Base-by-base conservation (phyloP, 1,140 invertebrate species). In the Apis dorsata region DNA sequence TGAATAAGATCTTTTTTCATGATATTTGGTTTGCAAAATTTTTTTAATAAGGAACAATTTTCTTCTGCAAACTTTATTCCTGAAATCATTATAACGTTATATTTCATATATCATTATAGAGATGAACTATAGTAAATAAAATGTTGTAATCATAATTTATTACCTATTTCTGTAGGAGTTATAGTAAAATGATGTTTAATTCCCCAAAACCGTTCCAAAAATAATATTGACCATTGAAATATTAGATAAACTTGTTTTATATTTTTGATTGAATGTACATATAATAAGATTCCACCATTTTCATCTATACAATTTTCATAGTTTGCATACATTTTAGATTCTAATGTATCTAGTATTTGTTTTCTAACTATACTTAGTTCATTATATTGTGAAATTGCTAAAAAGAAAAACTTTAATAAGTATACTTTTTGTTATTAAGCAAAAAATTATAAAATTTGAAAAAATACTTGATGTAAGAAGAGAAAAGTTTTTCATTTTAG, bases 331-430 rank as follows among this genome's bases (percentile, higher is more conserved):
- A 85, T 85, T 49, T 65, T 55, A 9, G 10, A 11, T 34, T 74
- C n/a, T 28, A 85, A 68, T 9, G 19, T 81, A 12, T 71, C 3
- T 62, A 90, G 0, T 21, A 90, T 78, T 21, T 70, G 83, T 10
- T 55, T 69, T 66, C 90, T 80, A 1, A 86, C 0, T 0, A 68
- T 28, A 49, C 21, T 75, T 65, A 85, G 68, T 17, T 80, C 60
- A 34, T 66, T 89, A 57, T 90, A 90, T 63, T 85, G 81, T 15
- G 83, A 86, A 44, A 90, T 60, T 63, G 63, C 90, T 90, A 83
- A 68, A 3, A 84, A 7, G 24, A 80, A 60, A 60, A 59, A 4
- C 62, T 53, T n/a, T 63, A 51, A 44, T 34, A 17, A 24, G 28
- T 0, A 0, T 15, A 70, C 60, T 19, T 62, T 24, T 34, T 24